Conservation (phyloP, 2,113 vertebrate genomes). For the Heliornis fulica region DNA sequence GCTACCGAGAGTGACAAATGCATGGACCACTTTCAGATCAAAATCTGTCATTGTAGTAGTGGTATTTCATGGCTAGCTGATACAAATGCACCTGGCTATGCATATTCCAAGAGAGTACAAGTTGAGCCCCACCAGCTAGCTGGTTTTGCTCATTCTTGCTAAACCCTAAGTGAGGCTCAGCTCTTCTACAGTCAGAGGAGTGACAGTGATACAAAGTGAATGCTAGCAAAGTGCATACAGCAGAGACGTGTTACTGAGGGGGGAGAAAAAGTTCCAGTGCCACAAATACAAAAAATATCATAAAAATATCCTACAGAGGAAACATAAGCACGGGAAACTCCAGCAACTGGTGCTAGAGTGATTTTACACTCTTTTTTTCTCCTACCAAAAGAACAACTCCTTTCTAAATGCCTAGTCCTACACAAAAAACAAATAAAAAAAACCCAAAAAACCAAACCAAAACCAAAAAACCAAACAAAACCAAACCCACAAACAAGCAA, state of each 20-base stretch:
- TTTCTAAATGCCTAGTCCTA: not conserved
- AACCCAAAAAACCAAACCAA: not conserved
- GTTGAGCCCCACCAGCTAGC: not conserved
- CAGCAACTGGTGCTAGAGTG: not conserved
- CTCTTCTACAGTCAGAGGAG: not conserved
- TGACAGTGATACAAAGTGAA: not conserved
- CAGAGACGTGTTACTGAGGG: not conserved
- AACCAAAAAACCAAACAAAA: not conserved
- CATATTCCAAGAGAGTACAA: not conserved
- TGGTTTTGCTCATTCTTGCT: not conserved
- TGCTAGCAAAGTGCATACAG: not conserved
- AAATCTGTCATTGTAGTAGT: not conserved
- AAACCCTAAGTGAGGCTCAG: not conserved
- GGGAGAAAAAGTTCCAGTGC: not conserved
- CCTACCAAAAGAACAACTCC: not conserved
- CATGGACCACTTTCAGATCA: accelerated
- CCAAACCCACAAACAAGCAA: not conserved
- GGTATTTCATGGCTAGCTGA: not conserved
- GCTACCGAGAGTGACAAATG: not conserved
- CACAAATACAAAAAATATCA: not conserved
- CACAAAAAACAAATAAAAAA: not conserved
- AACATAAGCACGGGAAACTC: not conserved
- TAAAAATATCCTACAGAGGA: conserved; percentile 3
- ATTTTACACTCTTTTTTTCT: not conserved
- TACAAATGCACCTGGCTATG: not conserved